These are phyloP conservation scores for Steinernema khuongi DNA, from an alignment of 1,140 invertebrate genomes.

Conservation along the genomic window DNA sequence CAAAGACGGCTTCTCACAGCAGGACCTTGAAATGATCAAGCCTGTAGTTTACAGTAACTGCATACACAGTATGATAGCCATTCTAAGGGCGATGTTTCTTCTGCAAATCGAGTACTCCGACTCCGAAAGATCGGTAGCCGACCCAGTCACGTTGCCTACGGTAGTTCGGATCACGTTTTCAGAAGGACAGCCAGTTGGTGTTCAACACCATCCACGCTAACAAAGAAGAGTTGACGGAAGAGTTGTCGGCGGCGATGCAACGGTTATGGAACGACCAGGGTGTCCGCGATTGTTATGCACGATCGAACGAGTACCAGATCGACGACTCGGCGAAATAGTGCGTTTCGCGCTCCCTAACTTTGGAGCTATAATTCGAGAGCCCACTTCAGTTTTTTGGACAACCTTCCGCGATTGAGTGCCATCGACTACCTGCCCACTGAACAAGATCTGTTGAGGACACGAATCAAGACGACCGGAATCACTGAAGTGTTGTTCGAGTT, in stretches of 20 bases:
- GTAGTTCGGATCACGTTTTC: conserved; percentile 22
- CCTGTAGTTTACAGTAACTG: conserved; percentile 58
- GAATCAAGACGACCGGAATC: conserved; percentile 57
- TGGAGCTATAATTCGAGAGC: conserved; percentile 8
- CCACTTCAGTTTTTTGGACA: conserved; percentile 56
- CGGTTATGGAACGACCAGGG: conserved; percentile 65
- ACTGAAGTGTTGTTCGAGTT: conserved; percentile 58
- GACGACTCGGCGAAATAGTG: conserved; percentile 74
- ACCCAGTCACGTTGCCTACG: background rate
- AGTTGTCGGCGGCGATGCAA: conserved; percentile 55
- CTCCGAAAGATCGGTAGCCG: conserved; percentile 48
- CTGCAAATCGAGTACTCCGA: conserved; percentile 57
- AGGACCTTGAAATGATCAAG: conserved; percentile 56
- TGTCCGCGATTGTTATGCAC: conserved; percentile 68
- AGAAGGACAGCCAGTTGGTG: conserved; percentile 55
- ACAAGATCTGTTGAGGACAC: conserved; percentile 55
- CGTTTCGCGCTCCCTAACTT: conserved; percentile 28
- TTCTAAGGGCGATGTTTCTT: conserved; percentile 58
- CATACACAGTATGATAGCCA: conserved; percentile 56
- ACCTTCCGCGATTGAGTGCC: conserved; percentile 48
- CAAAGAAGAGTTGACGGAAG: conserved; percentile 57
- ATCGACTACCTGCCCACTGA: conserved; percentile 54
- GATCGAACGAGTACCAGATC: conserved; percentile 73
- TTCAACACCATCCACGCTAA: conserved; percentile 59
- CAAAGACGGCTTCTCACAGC: conserved; percentile 56